phyloP scores from a whole-genome alignment of 2,797 vertebrate species.

The Acanthopagrus latus region DNA sequence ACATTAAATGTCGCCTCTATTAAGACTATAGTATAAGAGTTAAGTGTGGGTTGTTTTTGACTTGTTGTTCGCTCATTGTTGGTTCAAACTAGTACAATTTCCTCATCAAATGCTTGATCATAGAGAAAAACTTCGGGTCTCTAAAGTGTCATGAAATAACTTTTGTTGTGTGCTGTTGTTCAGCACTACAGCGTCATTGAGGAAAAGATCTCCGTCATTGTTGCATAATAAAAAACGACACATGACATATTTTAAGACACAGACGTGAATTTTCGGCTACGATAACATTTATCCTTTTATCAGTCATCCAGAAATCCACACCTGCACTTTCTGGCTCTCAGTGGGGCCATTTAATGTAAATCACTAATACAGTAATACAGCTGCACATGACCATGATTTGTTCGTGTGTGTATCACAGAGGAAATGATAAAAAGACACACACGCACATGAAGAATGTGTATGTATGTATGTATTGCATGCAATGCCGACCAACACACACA shows the following conservation, averaged over 20 bases:
- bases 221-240: neutral
- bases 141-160: too few species aligned
- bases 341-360: neutral
- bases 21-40: too few species aligned
- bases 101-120: too few species aligned
- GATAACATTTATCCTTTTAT: conserved; percentile 17
- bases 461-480: neutral
- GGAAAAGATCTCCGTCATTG: neutral
- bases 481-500: neutral
- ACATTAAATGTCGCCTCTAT: too few species aligned
- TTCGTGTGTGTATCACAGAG: conserved; percentile 16
- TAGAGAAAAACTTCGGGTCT: too few species aligned
- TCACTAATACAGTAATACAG: neutral
- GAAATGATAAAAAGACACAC: conserved; percentile 34
- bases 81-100: too few species aligned
- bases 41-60: neutral
- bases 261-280: neutral
- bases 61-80: neutral
- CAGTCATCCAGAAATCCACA: conserved; percentile 19
- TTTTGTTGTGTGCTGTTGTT: neutral
- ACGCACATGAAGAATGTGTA: conserved; percentile 4
- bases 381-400: conserved; percentile 36
- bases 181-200: neutral
- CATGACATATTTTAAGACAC: neutral
- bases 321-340: conserved; percentile 13